A percentile compares a stretch with the other conserved stretches of the same genome.
Conservation (phyloP, 2,113 vertebrate genomes). For the Lophius piscatorius region DNA sequence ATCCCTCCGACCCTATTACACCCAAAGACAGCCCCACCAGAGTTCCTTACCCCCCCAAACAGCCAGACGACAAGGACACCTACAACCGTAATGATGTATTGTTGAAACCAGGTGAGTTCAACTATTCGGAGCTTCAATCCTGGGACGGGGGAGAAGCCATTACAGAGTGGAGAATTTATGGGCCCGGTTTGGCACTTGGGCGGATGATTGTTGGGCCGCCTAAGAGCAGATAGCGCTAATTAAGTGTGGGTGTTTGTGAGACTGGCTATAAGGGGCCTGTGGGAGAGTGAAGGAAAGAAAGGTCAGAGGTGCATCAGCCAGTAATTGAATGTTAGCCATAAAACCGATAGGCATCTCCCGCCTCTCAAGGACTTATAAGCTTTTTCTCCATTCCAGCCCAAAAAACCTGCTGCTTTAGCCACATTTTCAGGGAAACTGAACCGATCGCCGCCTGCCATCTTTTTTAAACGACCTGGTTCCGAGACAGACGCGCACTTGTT, state of each 20-base stretch:
- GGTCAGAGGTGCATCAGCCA: slow-evolving; percentile 68
- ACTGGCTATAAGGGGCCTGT: slow-evolving; percentile 18
- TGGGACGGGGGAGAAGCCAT: background rate
- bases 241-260: slow-evolving; percentile 9
- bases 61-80: slow-evolving; percentile 86
- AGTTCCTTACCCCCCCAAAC: slow-evolving; percentile 81
- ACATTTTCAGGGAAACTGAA: slow-evolving; percentile 61
- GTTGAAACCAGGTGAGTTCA: slow-evolving; percentile 71
- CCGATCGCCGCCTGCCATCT: slow-evolving; percentile 52
- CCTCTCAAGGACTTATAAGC: slow-evolving; percentile 73
- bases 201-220: background rate
- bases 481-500: slow-evolving; percentile 38
- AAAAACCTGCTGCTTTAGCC: slow-evolving; percentile 26
- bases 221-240: slow-evolving; percentile 21
- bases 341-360: slow-evolving; percentile 74
- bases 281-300: slow-evolving; percentile 46
- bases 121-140: slow-evolving; percentile 1
- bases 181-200: slow-evolving; percentile 30
- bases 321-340: slow-evolving; percentile 77
- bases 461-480: slow-evolving; percentile 56
- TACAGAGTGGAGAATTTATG: slow-evolving; percentile 34
- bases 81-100: slow-evolving; percentile 73
- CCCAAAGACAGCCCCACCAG: slow-evolving; percentile 87
- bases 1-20: slow-evolving; percentile 86
- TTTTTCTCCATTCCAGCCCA: slow-evolving; percentile 53